A percentile compares a stretch with the other conserved stretches of the same genome.
These are phyloP conservation scores for Agrochola lota DNA, from an alignment of 2,888 invertebrate species.

Conservation along the genomic window DNA sequence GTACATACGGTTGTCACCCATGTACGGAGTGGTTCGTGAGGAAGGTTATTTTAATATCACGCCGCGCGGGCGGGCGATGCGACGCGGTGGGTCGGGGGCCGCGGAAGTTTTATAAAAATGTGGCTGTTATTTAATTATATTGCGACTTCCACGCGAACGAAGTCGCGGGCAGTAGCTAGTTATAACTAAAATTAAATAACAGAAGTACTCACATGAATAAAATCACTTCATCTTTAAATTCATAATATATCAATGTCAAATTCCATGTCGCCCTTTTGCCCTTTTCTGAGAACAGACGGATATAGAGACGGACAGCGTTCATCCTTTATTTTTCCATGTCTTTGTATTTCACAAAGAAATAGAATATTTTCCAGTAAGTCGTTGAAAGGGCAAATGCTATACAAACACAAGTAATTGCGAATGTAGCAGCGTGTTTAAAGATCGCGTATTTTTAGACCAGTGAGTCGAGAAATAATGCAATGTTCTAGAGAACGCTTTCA, in stretches of 20 bases:
- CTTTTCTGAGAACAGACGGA: not conserved
- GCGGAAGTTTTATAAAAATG: too few relatives aligned
- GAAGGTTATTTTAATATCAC: too few relatives aligned
- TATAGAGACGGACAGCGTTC: not conserved
- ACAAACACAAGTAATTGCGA: slow-evolving; percentile 44
- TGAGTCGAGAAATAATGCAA: slow-evolving; percentile 30
- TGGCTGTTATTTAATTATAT: too few relatives aligned
- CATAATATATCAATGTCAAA: not conserved
- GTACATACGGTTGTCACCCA: too few relatives aligned
- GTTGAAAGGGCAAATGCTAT: slow-evolving; percentile 31
- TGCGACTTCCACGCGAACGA: too few relatives aligned
- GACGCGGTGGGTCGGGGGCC: too few relatives aligned
- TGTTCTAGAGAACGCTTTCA: slow-evolving; percentile 10
- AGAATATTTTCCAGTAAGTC: slow-evolving; percentile 2
- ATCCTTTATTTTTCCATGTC: slow-evolving; percentile 10
- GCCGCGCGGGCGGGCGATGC: too few relatives aligned
- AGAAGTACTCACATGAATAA: too few relatives aligned
- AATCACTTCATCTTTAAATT: too few relatives aligned
- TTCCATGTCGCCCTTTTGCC: not conserved
- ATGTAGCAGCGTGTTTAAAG: slow-evolving; percentile 20
- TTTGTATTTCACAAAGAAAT: slow-evolving; percentile 26
- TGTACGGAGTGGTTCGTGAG: too few relatives aligned
- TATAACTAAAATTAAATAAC: too few relatives aligned
- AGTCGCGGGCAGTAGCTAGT: too few relatives aligned
- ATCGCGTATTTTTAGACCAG: slow-evolving; percentile 22